phyloP scores from a whole-genome alignment of 2,888 invertebrate genomes.

The Brachypalpus laphriformis region DNA sequence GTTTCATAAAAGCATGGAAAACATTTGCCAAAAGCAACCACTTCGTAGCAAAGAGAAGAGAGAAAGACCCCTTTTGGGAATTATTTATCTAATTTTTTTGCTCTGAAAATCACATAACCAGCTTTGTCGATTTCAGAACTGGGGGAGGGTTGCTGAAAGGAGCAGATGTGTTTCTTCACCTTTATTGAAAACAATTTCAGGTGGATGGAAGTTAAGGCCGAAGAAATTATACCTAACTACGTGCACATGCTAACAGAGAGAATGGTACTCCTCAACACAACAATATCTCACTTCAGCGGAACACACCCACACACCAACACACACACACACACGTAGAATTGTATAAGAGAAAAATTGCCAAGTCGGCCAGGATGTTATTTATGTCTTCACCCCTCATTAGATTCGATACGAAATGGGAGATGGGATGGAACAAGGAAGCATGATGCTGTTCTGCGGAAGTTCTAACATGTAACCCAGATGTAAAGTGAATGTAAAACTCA shows the following conservation, averaged over 20 bases:
- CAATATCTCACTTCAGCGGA: slow-evolving; percentile 53
- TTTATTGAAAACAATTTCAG: slow-evolving; percentile 73
- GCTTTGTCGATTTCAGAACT: slow-evolving; percentile 1
- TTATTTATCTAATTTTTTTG: slow-evolving; percentile 64
- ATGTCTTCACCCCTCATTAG: slow-evolving; percentile 70
- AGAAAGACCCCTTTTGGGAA: slow-evolving; percentile 50
- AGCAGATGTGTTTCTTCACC: slow-evolving; percentile 68
- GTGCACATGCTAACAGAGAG: slow-evolving; percentile 60
- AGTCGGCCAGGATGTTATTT: slow-evolving; percentile 72
- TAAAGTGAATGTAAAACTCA: slow-evolving; percentile 39
- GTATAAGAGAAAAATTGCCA: slow-evolving; percentile 57
- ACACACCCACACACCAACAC: neutral
- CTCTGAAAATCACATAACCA: slow-evolving; percentile 56
- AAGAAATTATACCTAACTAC: slow-evolving; percentile 64
- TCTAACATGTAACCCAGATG: slow-evolving; percentile 40
- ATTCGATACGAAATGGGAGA: slow-evolving; percentile 59
- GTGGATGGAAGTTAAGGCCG: slow-evolving; percentile 55
- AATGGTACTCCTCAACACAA: slow-evolving; percentile 50
- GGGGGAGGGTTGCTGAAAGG: slow-evolving; percentile 13
- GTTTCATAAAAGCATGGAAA: slow-evolving; percentile 41
- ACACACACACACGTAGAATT: neutral
- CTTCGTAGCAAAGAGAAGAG: neutral
- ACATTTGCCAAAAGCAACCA: slow-evolving; percentile 31
- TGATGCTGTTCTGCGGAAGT: slow-evolving; percentile 40
- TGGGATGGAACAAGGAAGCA: slow-evolving; percentile 45